Base-by-base conservation (phyloP, 2,888 invertebrate genomes). In the Spodoptera littoralis region DNA sequence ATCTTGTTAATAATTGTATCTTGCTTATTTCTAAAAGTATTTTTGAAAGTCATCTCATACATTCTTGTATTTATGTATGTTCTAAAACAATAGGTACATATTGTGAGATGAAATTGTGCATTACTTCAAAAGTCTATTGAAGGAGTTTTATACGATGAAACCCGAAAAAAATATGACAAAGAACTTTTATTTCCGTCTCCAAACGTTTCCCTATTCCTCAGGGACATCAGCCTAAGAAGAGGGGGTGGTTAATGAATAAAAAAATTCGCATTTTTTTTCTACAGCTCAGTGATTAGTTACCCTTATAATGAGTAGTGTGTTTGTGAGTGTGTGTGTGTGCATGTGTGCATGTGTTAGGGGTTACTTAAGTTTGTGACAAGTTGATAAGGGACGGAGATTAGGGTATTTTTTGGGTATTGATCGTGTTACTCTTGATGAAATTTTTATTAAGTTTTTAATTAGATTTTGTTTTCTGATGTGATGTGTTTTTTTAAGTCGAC, bases 201-300 rank as follows among this genome's bases (percentile, higher is more conserved):
- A 86, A 60, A 66, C 52, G 9, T 78, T 81, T 64, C 58, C 11
- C 51, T 81, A 66, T 62, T 64, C 81, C 84, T 79, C 83, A 84
- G 88, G 89, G 89, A 89, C 88, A 88, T 88, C 87, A 66, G 81
- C 83, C 88, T 88, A 93, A 92, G 92, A 88, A 88, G 92, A 91
- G 94, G 90, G 94, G 93, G 93, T 92, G 92, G 92, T 93, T 94
- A 94, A 94, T 94, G 94, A 95, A 94, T 94, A 94, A 95, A 94
- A 94, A 94, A 94, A 93, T 83, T 84, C 88, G 78, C 84, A 85
- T 91, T 93, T 94, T 92, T 93, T 92, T 76, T 92, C 90, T 89
- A 87, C 89, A 90, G 90, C 90, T 88, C 92, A 92, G 92, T 94
- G 94, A 94, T 94, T 94, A 94, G 94, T 94, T 94, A 94, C 93